Percentiles rank a stretch among this genome's conserved stretches.
Evolutionary conservation across 2,797 vertebrate genomes (phyloP).

Genomic region (Tamandua tetradactyla): DNA sequence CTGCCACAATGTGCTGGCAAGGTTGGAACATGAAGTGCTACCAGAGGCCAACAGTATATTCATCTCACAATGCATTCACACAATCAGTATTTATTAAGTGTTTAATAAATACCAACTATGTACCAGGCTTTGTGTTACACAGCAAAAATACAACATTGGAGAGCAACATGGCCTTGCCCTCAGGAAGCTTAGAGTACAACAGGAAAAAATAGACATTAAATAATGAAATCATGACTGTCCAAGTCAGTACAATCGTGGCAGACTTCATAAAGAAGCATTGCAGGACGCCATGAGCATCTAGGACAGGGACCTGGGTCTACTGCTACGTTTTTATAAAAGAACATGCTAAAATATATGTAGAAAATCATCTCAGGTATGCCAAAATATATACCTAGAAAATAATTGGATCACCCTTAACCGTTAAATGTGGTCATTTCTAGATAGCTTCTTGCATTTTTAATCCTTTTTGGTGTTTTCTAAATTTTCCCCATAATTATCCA

Average conservation of each 20-base stretch:
- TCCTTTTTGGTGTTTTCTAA: neutral
- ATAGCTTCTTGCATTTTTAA: neutral
- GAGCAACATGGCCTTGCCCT: rapidly evolving
- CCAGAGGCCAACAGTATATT: neutral
- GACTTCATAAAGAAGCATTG: neutral
- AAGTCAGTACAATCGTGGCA: neutral
- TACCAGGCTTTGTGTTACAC: neutral
- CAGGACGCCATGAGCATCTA: rapidly evolving
- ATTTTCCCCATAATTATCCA: neutral
- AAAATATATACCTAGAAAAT: neutral
- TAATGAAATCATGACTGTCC: neutral
- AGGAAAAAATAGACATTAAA: neutral
- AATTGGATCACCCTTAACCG: neutral
- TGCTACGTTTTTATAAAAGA: neutral
- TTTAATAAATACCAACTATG: neutral
- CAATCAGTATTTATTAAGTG: neutral
- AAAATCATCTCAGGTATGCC: neutral
- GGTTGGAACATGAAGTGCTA: neutral
- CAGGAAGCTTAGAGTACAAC: neutral
- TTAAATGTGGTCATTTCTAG: neutral
- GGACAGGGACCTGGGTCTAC: rapidly evolving
- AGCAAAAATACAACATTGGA: neutral
- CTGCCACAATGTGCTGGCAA: neutral
- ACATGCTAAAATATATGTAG: neutral
- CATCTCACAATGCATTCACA: neutral